A percentile compares a stretch with the other conserved stretches of the same genome.
Evolutionary conservation across 1,140 invertebrate genomes (phyloP).

Genomic region (Drosophila takahashii): DNA sequence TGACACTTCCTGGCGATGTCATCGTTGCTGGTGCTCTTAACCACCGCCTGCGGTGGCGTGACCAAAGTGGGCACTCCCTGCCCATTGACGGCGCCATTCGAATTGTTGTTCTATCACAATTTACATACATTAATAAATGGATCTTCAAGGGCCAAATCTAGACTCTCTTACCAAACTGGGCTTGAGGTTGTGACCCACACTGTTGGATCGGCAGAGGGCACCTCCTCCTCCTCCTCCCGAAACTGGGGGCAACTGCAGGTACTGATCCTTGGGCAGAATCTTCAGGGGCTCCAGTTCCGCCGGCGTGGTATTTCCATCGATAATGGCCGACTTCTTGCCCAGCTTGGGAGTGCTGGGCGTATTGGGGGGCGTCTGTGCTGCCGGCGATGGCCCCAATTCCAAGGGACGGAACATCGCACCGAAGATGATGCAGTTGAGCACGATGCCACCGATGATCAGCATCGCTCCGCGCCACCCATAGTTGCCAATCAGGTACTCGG

Average conservation of each 20-base stretch:
- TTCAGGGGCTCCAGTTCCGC: constrained; percentile 76
- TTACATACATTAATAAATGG: neutral
- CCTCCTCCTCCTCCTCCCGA: constrained; percentile 8
- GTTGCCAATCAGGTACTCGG: constrained; percentile 87
- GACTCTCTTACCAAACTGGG: constrained; percentile 40
- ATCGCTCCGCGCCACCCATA: constrained; percentile 91
- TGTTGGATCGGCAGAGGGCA: constrained; percentile 74
- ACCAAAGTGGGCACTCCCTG: constrained; percentile 10
- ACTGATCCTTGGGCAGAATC: constrained; percentile 61
- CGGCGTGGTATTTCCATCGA: constrained; percentile 80
- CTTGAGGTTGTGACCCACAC: constrained; percentile 74
- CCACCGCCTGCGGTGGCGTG: constrained; percentile 14
- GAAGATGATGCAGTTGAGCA: constrained; percentile 93
- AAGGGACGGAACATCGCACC: constrained; percentile 92
- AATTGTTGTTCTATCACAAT: constrained; percentile 63
- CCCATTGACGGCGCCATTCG: constrained; percentile 59
- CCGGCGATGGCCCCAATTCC: constrained; percentile 77
- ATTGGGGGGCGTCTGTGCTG: constrained; percentile 52
- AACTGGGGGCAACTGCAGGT: constrained; percentile 60
- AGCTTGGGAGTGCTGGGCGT: constrained; percentile 47
- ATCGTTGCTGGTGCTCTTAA: constrained; percentile 74
- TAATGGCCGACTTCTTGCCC: constrained; percentile 59
- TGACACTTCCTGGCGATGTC: constrained; percentile 62
- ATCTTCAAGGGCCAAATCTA: neutral
- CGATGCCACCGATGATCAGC: constrained; percentile 92